These are phyloP conservation scores for Platycercus adscitus DNA, from an alignment of 2,113 vertebrate species.

Conservation along the genomic window DNA sequence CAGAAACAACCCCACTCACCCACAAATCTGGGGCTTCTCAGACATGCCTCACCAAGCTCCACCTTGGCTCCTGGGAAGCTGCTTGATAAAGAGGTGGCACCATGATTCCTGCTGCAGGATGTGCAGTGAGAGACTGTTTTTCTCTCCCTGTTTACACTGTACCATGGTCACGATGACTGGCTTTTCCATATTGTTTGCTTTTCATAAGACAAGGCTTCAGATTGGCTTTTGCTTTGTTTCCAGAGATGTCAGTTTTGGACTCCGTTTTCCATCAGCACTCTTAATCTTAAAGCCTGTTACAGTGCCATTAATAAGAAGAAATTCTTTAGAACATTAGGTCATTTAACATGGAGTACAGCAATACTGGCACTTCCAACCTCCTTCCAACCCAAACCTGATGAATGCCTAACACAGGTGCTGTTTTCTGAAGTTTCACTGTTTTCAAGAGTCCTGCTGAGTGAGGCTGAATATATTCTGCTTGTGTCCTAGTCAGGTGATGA, in stretches of 20 bases:
- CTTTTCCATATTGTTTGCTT: background rate
- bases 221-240: background rate
- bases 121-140: background rate
- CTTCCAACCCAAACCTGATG: background rate
- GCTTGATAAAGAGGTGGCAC: background rate
- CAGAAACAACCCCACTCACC: background rate
- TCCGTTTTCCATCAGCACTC: background rate
- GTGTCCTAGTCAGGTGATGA: background rate
- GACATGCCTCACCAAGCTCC: fast-evolving
- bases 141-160: background rate
- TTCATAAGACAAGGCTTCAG: background rate
- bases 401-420: background rate
- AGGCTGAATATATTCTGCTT: background rate
- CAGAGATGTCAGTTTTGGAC: background rate
- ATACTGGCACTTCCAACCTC: background rate
- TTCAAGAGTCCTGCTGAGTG: background rate
- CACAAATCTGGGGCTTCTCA: background rate
- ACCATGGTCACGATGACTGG: fast-evolving
- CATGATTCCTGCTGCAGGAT: background rate
- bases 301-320: background rate
- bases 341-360: background rate
- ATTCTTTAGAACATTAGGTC: background rate
- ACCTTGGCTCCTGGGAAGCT: background rate
- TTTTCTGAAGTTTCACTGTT: background rate
- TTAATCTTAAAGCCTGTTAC: background rate